These are phyloP conservation scores for Clamator glandarius DNA, from an alignment of 2,797 vertebrate genomes.

Conservation along the genomic window DNA sequence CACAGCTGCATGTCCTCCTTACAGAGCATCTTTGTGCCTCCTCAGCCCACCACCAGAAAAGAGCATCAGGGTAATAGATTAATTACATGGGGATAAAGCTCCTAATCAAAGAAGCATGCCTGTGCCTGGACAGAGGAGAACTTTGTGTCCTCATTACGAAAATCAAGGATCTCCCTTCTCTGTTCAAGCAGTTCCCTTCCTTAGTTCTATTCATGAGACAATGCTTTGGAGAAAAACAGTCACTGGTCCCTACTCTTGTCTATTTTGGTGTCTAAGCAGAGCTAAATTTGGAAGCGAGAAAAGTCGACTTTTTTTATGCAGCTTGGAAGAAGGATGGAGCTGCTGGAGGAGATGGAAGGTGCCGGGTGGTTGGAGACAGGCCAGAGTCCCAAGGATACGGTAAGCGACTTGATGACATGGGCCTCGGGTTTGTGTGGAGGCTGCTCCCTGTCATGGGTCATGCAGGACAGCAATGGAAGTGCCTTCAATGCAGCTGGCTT, in stretches of 20 bases:
- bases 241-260: background rate
- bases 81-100: background rate
- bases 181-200: background rate
- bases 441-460: rapidly evolving
- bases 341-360: background rate
- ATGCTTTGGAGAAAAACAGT: conserved; percentile 48
- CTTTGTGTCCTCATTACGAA: background rate
- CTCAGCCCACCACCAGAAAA: background rate
- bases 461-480: background rate
- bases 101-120: background rate
- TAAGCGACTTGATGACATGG: background rate
- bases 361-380: background rate
- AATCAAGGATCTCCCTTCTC: background rate
- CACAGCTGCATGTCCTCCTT: background rate
- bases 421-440: background rate
- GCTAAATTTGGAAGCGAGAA: conserved; percentile 52
- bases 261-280: conserved; percentile 36
- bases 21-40: background rate
- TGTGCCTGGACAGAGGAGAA: background rate
- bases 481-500: background rate
- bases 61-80: rapidly evolving
- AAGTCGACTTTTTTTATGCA: background rate
- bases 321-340: background rate
- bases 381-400: background rate
- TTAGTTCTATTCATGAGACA: background rate